phyloP scores from a whole-genome alignment of 2,113 vertebrate genomes.

The Brachypodius melanocephalos region DNA sequence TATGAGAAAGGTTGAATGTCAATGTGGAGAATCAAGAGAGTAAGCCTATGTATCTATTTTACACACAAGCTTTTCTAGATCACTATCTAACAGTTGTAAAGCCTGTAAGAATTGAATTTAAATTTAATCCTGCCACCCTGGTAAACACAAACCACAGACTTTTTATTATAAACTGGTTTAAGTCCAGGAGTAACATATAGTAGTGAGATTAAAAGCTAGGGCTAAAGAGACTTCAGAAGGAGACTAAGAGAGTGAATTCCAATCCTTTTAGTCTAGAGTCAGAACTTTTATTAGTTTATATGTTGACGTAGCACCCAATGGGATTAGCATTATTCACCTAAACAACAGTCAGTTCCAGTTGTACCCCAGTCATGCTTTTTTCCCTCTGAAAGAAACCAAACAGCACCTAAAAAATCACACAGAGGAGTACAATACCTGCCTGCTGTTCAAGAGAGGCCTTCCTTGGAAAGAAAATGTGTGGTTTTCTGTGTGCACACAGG shows the following conservation, averaged over 20 bases:
- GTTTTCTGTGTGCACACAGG: background rate
- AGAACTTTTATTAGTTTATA: background rate
- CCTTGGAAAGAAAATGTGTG: background rate
- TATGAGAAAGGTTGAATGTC: background rate
- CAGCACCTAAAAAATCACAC: background rate
- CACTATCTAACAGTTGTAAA: background rate
- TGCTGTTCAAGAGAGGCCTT: background rate
- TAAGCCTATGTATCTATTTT: background rate
- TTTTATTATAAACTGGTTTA: background rate
- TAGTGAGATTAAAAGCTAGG: background rate
- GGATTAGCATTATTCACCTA: constrained; percentile 6
- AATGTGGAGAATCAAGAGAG: background rate
- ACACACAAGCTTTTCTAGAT: background rate
- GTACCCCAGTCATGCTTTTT: background rate
- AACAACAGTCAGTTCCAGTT: background rate
- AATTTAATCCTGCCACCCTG: background rate
- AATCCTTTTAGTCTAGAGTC: background rate
- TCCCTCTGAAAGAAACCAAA: background rate
- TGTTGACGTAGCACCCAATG: background rate
- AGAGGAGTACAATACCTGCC: background rate
- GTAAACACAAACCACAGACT: background rate
- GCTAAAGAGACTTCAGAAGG: background rate
- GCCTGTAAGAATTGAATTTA: background rate
- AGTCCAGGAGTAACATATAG: background rate
- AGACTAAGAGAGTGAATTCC: background rate